Evolutionary conservation across 2,888 invertebrate genomes (phyloP), one percentile per base, ranked within the genome.

Genomic region (Anagyrus pseudococci): DNA sequence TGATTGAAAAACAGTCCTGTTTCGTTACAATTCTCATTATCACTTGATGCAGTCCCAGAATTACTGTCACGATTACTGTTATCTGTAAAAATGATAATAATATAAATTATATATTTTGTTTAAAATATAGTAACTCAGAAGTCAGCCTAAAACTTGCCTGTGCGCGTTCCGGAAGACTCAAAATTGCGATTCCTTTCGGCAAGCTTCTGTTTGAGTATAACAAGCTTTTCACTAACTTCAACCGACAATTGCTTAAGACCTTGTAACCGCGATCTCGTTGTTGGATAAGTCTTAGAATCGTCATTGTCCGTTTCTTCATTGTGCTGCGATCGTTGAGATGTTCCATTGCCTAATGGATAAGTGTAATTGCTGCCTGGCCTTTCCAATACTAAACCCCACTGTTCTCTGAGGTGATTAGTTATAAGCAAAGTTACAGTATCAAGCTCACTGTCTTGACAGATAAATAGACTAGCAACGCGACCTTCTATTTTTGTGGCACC

Each of bases 361-460:
- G 88, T 86, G 76, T 91, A 92, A 55, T 88, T 88, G 68, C 85
- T 87, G 2, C 88, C 87, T 69, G 89, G 87, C 74, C 93, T 90
- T 77, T 95, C 94, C 58, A 95, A 81, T 29, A 94, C 81, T 62
- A 95, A 81, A 70, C 92, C 89, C 89, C 92, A 94, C 76, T 95
- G 94, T 67, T 90, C 88, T 40, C 88, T 88, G 68, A 88, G 85
- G 37, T 85, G 85, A 58, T 87, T 87, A 8, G 91, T 90, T 73
- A 95, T 90, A 88, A 94, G 73, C 55, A 86, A 75, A 29, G 82
- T 83, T 49, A 84, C 81, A 58, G 85, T 82, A 70, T 89, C 89
- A 26, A 88, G 80, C 59, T 85, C 87, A 75, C 90, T 89, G 83
- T 92, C 91, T 74, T 87, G 87, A 75, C 91, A 89, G 69, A 92